phyloP scores from a whole-genome alignment of 2,797 vertebrate genomes.

The Gouania willdenowi region DNA sequence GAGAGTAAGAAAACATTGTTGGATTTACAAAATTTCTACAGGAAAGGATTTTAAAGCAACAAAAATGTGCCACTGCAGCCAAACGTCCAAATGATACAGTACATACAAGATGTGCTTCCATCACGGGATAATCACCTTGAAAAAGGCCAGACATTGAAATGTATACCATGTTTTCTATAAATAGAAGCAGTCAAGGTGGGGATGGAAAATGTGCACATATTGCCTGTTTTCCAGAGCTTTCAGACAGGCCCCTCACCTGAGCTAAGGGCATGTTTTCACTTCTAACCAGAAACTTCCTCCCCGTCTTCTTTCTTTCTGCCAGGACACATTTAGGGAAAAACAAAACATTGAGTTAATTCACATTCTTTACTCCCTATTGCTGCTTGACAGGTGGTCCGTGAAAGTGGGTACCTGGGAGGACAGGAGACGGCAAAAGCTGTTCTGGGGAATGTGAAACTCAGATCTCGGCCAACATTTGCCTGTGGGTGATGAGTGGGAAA shows the following conservation, averaged over 20 bases:
- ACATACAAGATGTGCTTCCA: conserved; percentile 28
- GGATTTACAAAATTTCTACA: background rate
- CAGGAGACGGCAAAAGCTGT: conserved; percentile 3
- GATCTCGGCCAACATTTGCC: conserved; percentile 20
- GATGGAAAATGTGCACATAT: conserved; percentile 35
- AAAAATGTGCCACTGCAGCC: too few relatives aligned
- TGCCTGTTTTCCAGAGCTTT: conserved; percentile 41
- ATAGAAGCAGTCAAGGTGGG: conserved; percentile 31
- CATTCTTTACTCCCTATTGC: conserved; percentile 27
- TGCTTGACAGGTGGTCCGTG: conserved; percentile 55
- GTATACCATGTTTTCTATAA: conserved; percentile 40
- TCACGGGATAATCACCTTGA: conserved; percentile 7
- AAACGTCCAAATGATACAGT: conserved; percentile 14
- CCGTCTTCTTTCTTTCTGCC: conserved; percentile 33
- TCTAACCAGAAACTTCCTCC: conserved; percentile 67
- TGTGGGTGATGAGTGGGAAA: conserved; percentile 18
- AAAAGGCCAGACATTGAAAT: conserved; percentile 16
- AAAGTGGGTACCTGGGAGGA: conserved; percentile 34
- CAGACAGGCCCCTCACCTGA: conserved; percentile 52
- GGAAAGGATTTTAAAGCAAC: conserved; percentile 8
- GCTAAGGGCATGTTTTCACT: conserved; percentile 54
- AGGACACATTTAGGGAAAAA: background rate
- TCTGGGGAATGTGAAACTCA: conserved; percentile 19
- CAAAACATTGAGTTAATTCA: conserved; percentile 10
- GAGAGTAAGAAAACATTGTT: background rate